Conservation (phyloP, 2,113 vertebrate genomes). For the Gallinago jamesoni region DNA sequence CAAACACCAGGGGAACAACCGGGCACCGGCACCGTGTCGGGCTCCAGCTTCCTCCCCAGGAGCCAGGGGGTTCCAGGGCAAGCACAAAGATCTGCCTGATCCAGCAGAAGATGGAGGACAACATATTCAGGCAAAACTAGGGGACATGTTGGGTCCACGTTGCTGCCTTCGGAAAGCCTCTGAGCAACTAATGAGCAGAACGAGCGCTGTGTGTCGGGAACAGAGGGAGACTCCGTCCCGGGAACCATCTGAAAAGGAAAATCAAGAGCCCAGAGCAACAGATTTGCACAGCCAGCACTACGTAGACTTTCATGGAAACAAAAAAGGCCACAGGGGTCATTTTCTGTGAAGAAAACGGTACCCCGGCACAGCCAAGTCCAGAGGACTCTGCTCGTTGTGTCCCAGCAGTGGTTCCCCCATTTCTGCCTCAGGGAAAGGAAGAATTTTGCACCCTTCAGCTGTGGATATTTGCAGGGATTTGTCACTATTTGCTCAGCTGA, state of each 20-base stretch:
- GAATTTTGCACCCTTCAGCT: slow-evolving; percentile 4
- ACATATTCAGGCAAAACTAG: neutral
- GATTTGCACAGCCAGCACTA: neutral
- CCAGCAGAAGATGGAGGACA: accelerated
- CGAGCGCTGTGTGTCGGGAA: neutral
- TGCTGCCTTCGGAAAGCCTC: neutral
- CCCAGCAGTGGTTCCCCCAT: neutral
- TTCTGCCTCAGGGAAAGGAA: neutral
- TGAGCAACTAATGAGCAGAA: neutral
- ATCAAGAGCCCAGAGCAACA: neutral
- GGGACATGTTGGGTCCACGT: accelerated
- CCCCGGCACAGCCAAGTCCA: neutral
- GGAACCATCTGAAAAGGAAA: neutral
- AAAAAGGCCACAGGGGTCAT: neutral
- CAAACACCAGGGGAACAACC: neutral
- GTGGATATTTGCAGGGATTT: neutral
- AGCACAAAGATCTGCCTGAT: neutral
- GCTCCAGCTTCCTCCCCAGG: neutral
- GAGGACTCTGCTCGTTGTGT: neutral
- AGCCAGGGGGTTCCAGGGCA: accelerated
- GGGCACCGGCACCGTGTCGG: neutral
- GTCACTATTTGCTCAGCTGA: neutral
- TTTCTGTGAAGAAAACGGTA: neutral
- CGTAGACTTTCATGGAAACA: neutral
- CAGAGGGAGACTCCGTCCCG: neutral